Conservation (phyloP, 2,113 vertebrate genomes). For the Pelodiscus sinensis region DNA sequence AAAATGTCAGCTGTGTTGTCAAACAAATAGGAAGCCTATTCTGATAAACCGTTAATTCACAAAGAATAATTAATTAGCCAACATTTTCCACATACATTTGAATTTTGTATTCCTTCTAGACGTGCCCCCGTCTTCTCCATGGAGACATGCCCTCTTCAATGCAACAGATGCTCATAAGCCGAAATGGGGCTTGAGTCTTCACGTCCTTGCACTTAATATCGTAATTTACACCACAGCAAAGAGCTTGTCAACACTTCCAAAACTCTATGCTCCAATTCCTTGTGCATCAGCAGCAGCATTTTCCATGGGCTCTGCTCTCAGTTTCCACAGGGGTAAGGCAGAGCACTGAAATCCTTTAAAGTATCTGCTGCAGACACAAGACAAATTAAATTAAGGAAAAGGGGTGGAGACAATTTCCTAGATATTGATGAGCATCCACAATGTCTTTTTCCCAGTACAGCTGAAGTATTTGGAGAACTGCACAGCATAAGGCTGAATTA, state of each 20-base stretch:
- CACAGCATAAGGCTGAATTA: background rate
- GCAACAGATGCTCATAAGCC: background rate
- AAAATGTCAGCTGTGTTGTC: slow-evolving; percentile 14
- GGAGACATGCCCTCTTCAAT: background rate
- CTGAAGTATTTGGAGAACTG: background rate
- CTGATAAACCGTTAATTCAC: background rate
- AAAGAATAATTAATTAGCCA: slow-evolving; percentile 17
- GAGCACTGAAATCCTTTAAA: background rate
- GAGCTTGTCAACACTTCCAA: background rate
- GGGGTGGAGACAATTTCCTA: background rate
- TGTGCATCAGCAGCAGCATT: background rate
- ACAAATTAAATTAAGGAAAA: background rate
- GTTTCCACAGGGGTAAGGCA: background rate
- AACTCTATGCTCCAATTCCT: background rate
- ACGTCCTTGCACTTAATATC: background rate
- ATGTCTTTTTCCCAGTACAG: accelerated
- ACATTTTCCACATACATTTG: slow-evolving; percentile 9
- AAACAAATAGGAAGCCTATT: slow-evolving; percentile 24
- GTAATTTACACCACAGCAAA: background rate
- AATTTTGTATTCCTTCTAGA: background rate
- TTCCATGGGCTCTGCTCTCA: background rate
- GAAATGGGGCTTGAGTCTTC: background rate
- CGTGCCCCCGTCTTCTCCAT: background rate
- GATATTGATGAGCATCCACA: background rate
- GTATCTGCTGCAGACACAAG: background rate